Percentiles rank a stretch among this genome's conserved stretches.
These are phyloP conservation scores for Cyclophora albipunctata DNA, from an alignment of 2,888 invertebrate species.

Conservation along the genomic window DNA sequence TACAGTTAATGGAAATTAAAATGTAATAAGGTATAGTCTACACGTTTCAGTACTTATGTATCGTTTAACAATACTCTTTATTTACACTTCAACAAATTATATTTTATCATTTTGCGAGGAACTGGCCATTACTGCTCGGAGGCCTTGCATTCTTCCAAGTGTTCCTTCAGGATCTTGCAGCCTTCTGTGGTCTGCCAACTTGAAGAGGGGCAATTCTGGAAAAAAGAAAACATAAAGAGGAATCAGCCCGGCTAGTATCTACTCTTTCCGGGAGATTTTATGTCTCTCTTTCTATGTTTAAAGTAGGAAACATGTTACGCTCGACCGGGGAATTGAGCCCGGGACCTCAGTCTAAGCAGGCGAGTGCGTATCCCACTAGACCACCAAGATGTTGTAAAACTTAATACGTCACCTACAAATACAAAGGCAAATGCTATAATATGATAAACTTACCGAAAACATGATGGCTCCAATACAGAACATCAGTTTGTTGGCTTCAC, in stretches of 20 bases:
- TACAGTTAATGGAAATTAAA: too few species aligned
- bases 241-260: not conserved
- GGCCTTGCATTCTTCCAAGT: slow-evolving; percentile 36
- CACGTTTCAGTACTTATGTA: too few species aligned
- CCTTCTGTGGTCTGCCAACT: slow-evolving; percentile 33
- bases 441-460: slow-evolving; percentile 31
- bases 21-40: too few species aligned
- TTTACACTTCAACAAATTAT: not conserved
- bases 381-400: too few species aligned
- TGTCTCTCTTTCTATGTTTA: too few species aligned
- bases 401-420: too few species aligned
- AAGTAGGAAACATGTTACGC: too few species aligned
- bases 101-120: not conserved
- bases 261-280: not conserved
- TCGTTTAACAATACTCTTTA: too few species aligned
- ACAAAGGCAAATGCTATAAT: too few species aligned
- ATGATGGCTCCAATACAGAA: slow-evolving; percentile 36
- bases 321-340: too few species aligned
- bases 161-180: slow-evolving; percentile 36
- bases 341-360: too few species aligned
- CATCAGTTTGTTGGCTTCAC: slow-evolving; percentile 41
- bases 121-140: slow-evolving; percentile 1
- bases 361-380: too few species aligned
- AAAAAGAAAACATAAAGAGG: slow-evolving; percentile 10
- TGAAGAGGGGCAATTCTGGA: slow-evolving; percentile 47